Conservation (phyloP, 2,113 vertebrate genomes). For the Gasterosteus nipponicus region DNA sequence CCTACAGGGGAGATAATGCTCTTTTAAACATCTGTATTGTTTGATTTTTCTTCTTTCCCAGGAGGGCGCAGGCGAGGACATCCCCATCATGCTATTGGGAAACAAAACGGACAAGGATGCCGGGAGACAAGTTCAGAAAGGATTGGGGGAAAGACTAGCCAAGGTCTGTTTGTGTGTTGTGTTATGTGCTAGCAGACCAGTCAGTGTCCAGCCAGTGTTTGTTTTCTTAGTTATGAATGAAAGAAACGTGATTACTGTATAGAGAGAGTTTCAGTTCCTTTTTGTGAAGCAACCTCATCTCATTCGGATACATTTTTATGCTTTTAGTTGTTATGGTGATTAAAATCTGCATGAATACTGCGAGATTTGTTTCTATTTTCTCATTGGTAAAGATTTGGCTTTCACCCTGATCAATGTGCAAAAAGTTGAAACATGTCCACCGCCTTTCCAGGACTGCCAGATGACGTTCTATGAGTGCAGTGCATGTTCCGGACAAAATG, state of each 20-base stretch:
- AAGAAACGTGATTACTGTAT: not conserved
- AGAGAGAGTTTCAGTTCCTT: not conserved
- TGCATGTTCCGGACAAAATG: conserved; percentile 87
- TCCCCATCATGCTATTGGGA: conserved; percentile 89
- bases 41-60: conserved; percentile 54
- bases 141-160: conserved; percentile 85
- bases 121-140: conserved; percentile 84
- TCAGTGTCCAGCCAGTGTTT: not conserved
- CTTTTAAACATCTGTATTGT: not conserved
- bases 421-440: not conserved
- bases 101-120: conserved; percentile 90
- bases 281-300: not conserved
- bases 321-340: conserved; percentile 23
- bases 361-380: not conserved
- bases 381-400: not conserved
- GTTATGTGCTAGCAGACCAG: not conserved
- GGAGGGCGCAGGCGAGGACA: conserved; percentile 87
- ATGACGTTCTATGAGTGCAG: conserved; percentile 94
- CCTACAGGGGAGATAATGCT: not conserved
- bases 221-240: not conserved
- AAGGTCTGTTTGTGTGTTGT: conserved; percentile 80
- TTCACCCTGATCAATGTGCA: not conserved
- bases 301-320: not conserved
- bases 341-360: not conserved
- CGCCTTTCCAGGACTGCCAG: conserved; percentile 81